These are phyloP conservation scores for Leucopsar rothschildi DNA, from an alignment of 2,113 vertebrate species.

Conservation along the genomic window DNA sequence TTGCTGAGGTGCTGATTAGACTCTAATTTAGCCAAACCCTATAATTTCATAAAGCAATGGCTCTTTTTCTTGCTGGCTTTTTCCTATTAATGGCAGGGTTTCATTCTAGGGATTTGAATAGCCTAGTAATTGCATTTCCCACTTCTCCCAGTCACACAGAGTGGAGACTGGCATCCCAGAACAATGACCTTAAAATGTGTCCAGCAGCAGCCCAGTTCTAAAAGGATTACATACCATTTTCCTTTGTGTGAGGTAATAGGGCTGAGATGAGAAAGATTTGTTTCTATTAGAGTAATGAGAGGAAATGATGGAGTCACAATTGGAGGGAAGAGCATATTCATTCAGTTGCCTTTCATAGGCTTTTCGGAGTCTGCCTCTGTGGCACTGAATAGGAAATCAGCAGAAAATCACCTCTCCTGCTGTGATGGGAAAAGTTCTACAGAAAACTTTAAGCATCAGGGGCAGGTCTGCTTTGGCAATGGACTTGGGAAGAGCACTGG, in stretches of 20 bases:
- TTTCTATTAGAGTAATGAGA: conserved; percentile 59
- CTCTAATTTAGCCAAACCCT: conserved; percentile 30
- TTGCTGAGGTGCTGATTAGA: conserved; percentile 5
- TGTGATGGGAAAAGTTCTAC: not conserved
- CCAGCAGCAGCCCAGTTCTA: conserved; percentile 45
- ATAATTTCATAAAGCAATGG: conserved; percentile 45
- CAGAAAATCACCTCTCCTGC: conserved; percentile 3
- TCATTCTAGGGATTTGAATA: conserved; percentile 67
- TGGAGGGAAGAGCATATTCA: conserved; percentile 15
- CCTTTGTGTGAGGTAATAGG: conserved; percentile 60
- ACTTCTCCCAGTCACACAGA: conserved; percentile 45
- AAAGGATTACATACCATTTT: conserved; percentile 57
- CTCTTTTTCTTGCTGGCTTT: conserved; percentile 27
- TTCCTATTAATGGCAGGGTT: conserved; percentile 40
- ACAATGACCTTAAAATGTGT: conserved; percentile 70
- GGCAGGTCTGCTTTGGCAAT: not conserved
- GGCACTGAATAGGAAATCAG: conserved; percentile 17
- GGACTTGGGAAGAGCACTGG: not conserved
- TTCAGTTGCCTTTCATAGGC: conserved; percentile 13
- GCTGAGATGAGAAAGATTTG: conserved; percentile 52
- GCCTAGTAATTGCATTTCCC: conserved; percentile 65
- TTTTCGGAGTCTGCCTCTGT: not conserved
- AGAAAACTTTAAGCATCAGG: not conserved
- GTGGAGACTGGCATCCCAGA: conserved; percentile 51
- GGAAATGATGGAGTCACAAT: conserved; percentile 51